Conservation (phyloP, 2,797 vertebrate genomes). For the Tangara arthus region DNA sequence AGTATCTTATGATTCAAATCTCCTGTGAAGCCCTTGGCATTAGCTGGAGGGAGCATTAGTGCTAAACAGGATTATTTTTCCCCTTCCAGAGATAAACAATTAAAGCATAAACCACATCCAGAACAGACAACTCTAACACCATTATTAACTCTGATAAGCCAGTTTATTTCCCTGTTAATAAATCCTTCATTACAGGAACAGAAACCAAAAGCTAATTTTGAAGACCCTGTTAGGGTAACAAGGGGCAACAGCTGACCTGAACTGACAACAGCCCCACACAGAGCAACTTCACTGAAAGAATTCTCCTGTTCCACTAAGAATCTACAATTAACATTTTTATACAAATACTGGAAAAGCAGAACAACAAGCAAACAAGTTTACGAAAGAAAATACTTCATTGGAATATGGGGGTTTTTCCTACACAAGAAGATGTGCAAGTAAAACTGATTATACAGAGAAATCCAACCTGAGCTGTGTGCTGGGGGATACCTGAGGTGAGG, state of each 20-base stretch:
- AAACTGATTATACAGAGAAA: background rate
- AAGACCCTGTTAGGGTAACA: background rate
- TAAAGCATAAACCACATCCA: background rate
- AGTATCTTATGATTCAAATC: background rate
- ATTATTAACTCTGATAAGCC: background rate
- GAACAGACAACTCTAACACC: background rate
- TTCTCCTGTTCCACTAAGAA: background rate
- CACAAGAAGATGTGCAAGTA: background rate
- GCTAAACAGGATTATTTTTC: constrained; percentile 1
- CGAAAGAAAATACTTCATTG: background rate
- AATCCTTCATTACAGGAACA: background rate
- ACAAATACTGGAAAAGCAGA: background rate
- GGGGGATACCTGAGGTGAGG: background rate
- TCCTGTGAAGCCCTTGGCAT: background rate
- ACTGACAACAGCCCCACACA: background rate
- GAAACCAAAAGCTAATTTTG: background rate
- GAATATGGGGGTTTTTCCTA: background rate
- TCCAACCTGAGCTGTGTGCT: background rate
- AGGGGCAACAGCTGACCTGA: background rate
- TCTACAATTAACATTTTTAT: background rate
- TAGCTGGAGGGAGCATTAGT: background rate
- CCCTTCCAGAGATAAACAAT: constrained; percentile 18
- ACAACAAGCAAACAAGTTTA: background rate
- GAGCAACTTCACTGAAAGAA: background rate
- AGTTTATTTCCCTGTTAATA: constrained; percentile 25